These are phyloP conservation scores for Cabera pusaria DNA, from an alignment of 2,888 invertebrate genomes.

Conservation along the genomic window DNA sequence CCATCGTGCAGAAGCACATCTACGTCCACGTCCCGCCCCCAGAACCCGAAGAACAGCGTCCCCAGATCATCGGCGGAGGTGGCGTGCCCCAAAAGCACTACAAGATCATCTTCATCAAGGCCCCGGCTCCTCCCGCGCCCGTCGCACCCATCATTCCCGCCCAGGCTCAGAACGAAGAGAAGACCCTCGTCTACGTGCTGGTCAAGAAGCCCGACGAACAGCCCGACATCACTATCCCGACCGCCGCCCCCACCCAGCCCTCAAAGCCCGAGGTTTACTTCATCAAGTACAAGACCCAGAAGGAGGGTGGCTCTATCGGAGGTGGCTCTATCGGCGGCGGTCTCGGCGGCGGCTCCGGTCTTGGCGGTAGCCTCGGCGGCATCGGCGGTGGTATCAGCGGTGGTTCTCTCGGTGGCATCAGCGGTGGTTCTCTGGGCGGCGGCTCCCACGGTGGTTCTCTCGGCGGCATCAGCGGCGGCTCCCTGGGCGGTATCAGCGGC, in stretches of 20 bases:
- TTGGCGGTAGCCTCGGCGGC: slow-evolving; percentile 41
- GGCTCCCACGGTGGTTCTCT: slow-evolving; percentile 43
- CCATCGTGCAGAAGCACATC: slow-evolving; percentile 90
- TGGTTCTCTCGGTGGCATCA: slow-evolving; percentile 46
- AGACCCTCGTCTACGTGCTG: slow-evolving; percentile 91
- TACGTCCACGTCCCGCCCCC: slow-evolving; percentile 93
- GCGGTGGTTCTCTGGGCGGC: slow-evolving; percentile 46
- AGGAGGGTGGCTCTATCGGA: slow-evolving; percentile 57
- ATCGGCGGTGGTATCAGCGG: slow-evolving; percentile 52
- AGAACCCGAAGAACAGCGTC: slow-evolving; percentile 88
- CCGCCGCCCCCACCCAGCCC: slow-evolving; percentile 88
- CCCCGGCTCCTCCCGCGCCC: slow-evolving; percentile 89
- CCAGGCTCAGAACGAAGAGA: slow-evolving; percentile 89
- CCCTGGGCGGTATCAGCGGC: slow-evolving; percentile 38
- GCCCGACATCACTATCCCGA: slow-evolving; percentile 90
- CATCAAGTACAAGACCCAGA: slow-evolving; percentile 92
- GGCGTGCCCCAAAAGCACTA: slow-evolving; percentile 90
- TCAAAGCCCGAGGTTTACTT: slow-evolving; percentile 93
- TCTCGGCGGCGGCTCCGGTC: slow-evolving; percentile 42
- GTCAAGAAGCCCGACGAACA: slow-evolving; percentile 93
- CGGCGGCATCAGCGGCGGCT: slow-evolving; percentile 39
- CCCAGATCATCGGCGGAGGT: slow-evolving; percentile 85
- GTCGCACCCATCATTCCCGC: slow-evolving; percentile 89
- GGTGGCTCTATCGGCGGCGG: slow-evolving; percentile 52
- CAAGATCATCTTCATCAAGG: slow-evolving; percentile 94